phyloP scores from a whole-genome alignment of 2,888 invertebrate genomes.

The Steinernema hermaphroditum region DNA sequence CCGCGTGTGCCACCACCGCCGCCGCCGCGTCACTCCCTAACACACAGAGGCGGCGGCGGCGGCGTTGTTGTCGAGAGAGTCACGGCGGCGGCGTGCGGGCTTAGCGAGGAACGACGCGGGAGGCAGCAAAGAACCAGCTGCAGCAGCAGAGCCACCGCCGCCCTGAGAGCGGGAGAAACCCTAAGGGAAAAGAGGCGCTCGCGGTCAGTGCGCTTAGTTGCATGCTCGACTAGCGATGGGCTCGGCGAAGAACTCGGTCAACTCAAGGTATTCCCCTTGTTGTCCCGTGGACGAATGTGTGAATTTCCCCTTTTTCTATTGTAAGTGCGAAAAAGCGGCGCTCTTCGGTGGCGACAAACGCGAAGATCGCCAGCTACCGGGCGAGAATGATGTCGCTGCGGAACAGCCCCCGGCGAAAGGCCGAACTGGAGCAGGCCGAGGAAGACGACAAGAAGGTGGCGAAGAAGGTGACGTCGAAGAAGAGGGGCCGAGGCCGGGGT shows the following conservation, averaged over 20 bases:
- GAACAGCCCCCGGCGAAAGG: slow-evolving; percentile 3
- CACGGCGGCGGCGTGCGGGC: too few relatives aligned
- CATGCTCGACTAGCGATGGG: slow-evolving; percentile 22
- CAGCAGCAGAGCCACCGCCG: too few relatives aligned
- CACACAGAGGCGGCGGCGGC: background rate
- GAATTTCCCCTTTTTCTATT: too few relatives aligned
- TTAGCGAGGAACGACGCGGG: too few relatives aligned
- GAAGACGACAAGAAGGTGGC: background rate
- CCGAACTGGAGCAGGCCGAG: background rate
- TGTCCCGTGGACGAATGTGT: too few relatives aligned
- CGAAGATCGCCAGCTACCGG: slow-evolving; percentile 29
- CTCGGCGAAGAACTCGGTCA: slow-evolving; percentile 18
- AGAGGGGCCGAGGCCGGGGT: background rate
- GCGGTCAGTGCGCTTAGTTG: slow-evolving; percentile 23
- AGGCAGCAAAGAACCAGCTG: too few relatives aligned
- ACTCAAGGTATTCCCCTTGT: slow-evolving; percentile 2
- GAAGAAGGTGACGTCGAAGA: background rate
- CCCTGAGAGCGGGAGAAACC: slow-evolving; percentile 6
- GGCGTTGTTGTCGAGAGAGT: too few relatives aligned
- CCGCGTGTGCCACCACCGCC: slow-evolving; percentile 13
- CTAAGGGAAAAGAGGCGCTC: slow-evolving; percentile 26
- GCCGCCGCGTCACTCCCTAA: slow-evolving; percentile 1
- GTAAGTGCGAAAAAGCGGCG: slow-evolving; percentile 17
- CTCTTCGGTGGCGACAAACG: slow-evolving; percentile 6
- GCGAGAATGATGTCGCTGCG: slow-evolving; percentile 19